Base-by-base conservation (phyloP, 2,113 vertebrate genomes). In the Xenopus borealis region DNA sequence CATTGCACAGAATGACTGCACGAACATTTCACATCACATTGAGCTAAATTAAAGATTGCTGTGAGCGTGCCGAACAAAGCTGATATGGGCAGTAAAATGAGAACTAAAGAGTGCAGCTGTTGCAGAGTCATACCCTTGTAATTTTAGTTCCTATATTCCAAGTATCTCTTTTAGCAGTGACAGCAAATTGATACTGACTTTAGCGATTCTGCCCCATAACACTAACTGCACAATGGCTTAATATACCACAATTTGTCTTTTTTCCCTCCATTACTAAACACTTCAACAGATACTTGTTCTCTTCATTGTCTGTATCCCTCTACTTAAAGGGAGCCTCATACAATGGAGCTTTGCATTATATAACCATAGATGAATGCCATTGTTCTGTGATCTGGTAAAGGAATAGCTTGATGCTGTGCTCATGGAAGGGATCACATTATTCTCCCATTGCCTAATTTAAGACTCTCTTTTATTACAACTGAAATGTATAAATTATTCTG, bases 81-180 rank as follows among this genome's bases (percentile, higher is more conserved):
- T 50, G 65, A 50, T 61, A 75, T 20, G 57, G 53, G 52, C 55
- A 52, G 19, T 47, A 68, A 68, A 30, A 33, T 40, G 57, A n/a
- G 33, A 59, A 68, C 12, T 75, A 69, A 68, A 75, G 44, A 27
- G 72, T 18, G 40, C 65, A 62, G 57, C 71, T 64, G 59, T 64
- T 18, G 59, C 14, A 11, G 33, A 58, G 64, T 64, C 6, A 59
- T 59, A 47, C 33, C 72, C 17, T 17, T 16, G 40, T 62, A 16
- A 68, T 68, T 68, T 68, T 68, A 30, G 23, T 20, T 61, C 65
- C 33, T 67, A 59, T 74, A 59, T 66, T 66, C 45, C 62, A 66
- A 65, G 63, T 59, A 33, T 16, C 23, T 19, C 40, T 75, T 62
- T 18, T 45, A 62, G 57, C 65, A 50, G 9, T 62, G 44, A 62